Percentiles rank a stretch among this genome's conserved stretches.
These are phyloP conservation scores for Chrysochloris asiatica DNA, from an alignment of 2,113 vertebrate species.

Conservation along the genomic window DNA sequence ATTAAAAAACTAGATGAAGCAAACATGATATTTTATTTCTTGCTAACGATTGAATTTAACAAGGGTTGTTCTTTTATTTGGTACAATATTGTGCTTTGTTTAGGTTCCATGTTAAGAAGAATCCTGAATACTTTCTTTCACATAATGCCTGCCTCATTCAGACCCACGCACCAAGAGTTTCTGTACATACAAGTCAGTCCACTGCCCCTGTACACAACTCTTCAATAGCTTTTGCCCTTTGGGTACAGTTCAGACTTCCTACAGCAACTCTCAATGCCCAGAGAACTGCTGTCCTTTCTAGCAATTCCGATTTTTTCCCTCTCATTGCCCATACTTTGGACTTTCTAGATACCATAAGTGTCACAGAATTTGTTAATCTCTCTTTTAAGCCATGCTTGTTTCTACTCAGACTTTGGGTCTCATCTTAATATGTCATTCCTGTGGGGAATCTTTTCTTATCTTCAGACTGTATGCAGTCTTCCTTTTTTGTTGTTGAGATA, in stretches of 20 bases:
- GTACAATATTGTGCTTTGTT: slow-evolving; percentile 62
- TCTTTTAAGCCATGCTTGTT: background rate
- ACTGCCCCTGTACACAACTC: background rate
- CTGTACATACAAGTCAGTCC: background rate
- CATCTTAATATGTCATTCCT: background rate
- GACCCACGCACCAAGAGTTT: background rate
- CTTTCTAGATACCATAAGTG: background rate
- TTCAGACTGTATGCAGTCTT: background rate
- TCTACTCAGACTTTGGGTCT: background rate
- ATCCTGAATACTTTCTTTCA: slow-evolving; percentile 28
- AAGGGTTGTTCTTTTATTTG: slow-evolving; percentile 5
- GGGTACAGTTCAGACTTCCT: background rate
- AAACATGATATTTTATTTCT: background rate
- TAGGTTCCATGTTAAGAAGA: background rate
- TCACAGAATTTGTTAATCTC: background rate
- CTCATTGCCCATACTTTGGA: background rate
- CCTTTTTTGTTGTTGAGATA: too few species aligned
- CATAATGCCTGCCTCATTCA: background rate
- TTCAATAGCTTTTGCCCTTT: background rate
- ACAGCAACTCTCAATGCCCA: background rate
- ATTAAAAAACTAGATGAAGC: background rate
- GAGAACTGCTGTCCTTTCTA: background rate
- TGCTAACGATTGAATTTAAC: background rate
- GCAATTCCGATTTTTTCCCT: background rate
- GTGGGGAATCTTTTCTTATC: background rate